Base-by-base conservation (phyloP, 2,888 invertebrate species). In the Phlogophora meticulosa region DNA sequence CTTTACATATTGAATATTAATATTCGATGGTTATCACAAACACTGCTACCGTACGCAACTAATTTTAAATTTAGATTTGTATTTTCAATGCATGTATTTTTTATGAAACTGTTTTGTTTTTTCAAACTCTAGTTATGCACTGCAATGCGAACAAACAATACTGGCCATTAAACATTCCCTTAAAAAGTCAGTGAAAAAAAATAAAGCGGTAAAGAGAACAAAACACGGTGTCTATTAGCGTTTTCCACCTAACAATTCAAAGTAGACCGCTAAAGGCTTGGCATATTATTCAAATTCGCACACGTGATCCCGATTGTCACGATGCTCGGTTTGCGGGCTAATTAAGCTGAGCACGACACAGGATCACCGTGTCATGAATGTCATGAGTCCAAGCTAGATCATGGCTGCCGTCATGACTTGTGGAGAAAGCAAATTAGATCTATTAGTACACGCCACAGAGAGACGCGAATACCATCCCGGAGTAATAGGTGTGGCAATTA, bases 261-360 rank as follows among this genome's bases (percentile, higher is more conserved):
- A 72, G 43, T 58, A 22, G 56, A 61, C 65, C 75, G 71, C 55
- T 24, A 76, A 65, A 71, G 61, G 22, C 72, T 65, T 36, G 62
- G 62, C 57, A 78, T 78, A 76, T 81, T 76, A 78, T 80, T 73
- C 82, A 88, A 87, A 88, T 88, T 82, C 81, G 81, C 83, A 84
- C 82, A 86, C 85, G 80, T 81, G 82, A 84, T 65, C 55, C 63
- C 57, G 69, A 81, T 82, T 82, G 79, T 78, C 79, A 77, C 79
- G 81, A 73, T 72, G 70, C 74, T 78, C 28, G 66, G 76, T 48
- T 69, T 64, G 69, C 70, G 49, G 85, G 87, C 89, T 93, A 93
- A 94, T 93, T 93, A 94, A 91, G 88, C 84, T 77, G 84, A 85
- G 87, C 93, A 93, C 93, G 92, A 81, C 81, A 91, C 90, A 86